A percentile compares a stretch with the other conserved stretches of the same genome.
phyloP scores from a whole-genome alignment of 2,888 invertebrate species.

The Polydrusus tereticollis region DNA sequence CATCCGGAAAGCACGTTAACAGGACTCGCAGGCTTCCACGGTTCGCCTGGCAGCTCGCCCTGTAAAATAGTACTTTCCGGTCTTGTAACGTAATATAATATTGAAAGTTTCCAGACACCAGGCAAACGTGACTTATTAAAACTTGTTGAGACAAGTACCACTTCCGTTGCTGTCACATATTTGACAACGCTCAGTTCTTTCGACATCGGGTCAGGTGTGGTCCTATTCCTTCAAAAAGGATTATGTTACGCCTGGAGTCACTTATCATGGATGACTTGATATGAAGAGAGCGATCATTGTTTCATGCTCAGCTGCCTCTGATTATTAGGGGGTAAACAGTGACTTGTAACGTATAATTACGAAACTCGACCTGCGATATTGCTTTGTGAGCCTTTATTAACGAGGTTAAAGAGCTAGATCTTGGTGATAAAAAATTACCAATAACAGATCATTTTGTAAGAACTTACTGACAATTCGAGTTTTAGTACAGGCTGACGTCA shows the following conservation, averaged over 20 bases:
- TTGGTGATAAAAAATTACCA: not conserved
- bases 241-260: conserved; percentile 58
- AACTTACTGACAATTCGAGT: too few species aligned
- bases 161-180: too few species aligned
- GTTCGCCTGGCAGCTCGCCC: too few species aligned
- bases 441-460: too few species aligned
- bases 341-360: conserved; percentile 57
- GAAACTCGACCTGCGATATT: conserved; percentile 47
- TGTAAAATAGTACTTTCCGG: too few species aligned
- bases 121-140: too few species aligned
- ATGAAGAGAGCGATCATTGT: conserved; percentile 60
- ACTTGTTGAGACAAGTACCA: too few species aligned
- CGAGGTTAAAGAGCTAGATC: conserved; percentile 19
- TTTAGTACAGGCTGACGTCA: too few species aligned
- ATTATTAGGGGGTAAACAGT: conserved; percentile 57
- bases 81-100: too few species aligned
- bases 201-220: conserved; percentile 62
- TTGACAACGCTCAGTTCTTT: not conserved
- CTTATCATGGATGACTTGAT: conserved; percentile 60
- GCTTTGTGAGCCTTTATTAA: conserved; percentile 41
- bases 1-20: too few species aligned
- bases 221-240: conserved; percentile 57
- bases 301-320: conserved; percentile 59
- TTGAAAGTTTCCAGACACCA: too few species aligned
- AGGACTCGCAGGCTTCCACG: too few species aligned